These are phyloP conservation scores for Silurus lanzhouensis DNA, from an alignment of 2,797 vertebrate genomes.

Conservation along the genomic window DNA sequence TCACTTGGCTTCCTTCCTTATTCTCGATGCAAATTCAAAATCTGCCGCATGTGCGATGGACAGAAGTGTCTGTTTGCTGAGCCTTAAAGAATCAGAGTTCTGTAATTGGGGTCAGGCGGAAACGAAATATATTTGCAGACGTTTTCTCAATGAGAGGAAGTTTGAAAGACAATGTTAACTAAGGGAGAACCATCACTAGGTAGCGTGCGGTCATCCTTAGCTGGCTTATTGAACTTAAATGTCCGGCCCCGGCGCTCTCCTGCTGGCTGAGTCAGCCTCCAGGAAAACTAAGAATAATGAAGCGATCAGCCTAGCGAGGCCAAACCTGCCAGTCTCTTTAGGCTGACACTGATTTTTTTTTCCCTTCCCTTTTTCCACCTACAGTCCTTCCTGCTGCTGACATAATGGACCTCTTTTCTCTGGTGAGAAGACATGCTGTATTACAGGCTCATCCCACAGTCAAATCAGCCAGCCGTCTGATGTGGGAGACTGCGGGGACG, in stretches of 20 bases:
- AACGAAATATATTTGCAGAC: slow-evolving; percentile 41
- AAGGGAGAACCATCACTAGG: slow-evolving; percentile 20
- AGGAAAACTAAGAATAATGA: slow-evolving; percentile 52
- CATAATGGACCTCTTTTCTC: slow-evolving; percentile 53
- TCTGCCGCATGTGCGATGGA: slow-evolving; percentile 61
- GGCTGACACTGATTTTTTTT: slow-evolving; percentile 43
- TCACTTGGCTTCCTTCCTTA: slow-evolving; percentile 22
- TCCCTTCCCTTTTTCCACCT: slow-evolving; percentile 44
- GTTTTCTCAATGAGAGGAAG: slow-evolving; percentile 8
- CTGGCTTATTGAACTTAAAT: slow-evolving; percentile 14
- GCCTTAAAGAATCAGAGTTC: slow-evolving; percentile 73
- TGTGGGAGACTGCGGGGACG: slow-evolving; percentile 27
- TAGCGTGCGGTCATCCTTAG: not conserved
- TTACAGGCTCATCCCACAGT: slow-evolving; percentile 49
- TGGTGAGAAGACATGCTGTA: slow-evolving; percentile 51
- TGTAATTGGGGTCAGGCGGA: slow-evolving; percentile 76
- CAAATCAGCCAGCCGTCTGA: slow-evolving; percentile 47
- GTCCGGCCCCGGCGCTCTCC: slow-evolving; percentile 5
- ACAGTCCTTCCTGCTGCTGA: slow-evolving; percentile 44
- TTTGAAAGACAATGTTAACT: not conserved
- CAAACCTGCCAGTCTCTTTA: slow-evolving; percentile 38
- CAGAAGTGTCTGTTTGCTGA: slow-evolving; percentile 65
- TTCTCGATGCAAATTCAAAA: slow-evolving; percentile 63
- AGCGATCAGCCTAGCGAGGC: slow-evolving; percentile 50
- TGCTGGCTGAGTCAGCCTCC: slow-evolving; percentile 10